Evolutionary conservation across 2,113 vertebrate species (phyloP).

Genomic region (Halcyon malimbica): DNA sequence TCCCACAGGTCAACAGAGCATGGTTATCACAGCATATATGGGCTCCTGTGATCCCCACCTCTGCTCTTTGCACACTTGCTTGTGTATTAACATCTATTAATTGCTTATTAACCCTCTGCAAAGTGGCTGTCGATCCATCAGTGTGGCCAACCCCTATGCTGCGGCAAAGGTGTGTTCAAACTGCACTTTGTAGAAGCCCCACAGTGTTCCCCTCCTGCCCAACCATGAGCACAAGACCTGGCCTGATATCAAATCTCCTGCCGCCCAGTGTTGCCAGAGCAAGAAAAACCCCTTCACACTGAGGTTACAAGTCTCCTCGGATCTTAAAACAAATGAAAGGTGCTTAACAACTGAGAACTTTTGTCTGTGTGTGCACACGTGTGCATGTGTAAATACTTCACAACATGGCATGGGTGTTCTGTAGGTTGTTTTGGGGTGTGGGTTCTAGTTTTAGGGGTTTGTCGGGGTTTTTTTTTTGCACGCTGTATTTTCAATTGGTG

Average conservation of each 20-base stretch:
- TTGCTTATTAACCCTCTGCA: neutral
- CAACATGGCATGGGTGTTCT: constrained; percentile 51
- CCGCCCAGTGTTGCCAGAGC: neutral
- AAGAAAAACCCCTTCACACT: neutral
- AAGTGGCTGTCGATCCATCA: accelerated
- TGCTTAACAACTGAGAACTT: constrained; percentile 55
- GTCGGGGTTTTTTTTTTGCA: constrained; percentile 34
- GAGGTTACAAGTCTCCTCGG: neutral
- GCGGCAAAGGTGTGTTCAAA: neutral
- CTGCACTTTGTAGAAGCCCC: neutral
- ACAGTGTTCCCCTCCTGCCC: neutral
- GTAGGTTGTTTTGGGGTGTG: neutral
- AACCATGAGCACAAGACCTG: neutral
- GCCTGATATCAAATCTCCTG: neutral
- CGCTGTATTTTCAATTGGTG: constrained; percentile 68
- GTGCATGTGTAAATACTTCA: constrained; percentile 20
- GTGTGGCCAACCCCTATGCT: neutral
- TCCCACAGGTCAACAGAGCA: neutral
- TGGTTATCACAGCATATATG: neutral
- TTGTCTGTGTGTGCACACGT: neutral
- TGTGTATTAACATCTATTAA: neutral
- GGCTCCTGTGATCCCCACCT: neutral
- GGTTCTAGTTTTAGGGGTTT: neutral
- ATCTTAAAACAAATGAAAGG: constrained; percentile 41
- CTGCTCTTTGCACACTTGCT: neutral